Evolutionary conservation across 2,888 invertebrate genomes (phyloP), one percentile per base, ranked within the genome.

Genomic region (Epirrhoe tristata): DNA sequence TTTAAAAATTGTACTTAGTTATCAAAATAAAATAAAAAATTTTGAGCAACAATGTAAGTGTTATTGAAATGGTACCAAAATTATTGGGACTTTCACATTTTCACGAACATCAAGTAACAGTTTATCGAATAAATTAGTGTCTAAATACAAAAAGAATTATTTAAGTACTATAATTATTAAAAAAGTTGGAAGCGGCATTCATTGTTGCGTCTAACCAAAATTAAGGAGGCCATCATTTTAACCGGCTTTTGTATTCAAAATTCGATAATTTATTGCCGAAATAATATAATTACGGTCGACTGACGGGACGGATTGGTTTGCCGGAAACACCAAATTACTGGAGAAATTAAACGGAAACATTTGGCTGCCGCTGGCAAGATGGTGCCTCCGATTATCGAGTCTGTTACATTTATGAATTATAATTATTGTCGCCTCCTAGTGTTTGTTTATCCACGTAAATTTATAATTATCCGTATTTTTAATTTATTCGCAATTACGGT

Each of bases 261-360:
- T 89, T 93, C 88, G 90, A 93, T 93, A 93, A 93, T 93, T 91
- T 92, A 93, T 93, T 89, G 91, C 90, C 92, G 91, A 93, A 93
- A 93, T 93, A 93, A 93, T 93, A 93, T 93, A 93, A 93, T 93
- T 93, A 93, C 84, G 88, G 88, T 83, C 85, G 87, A 81, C 90
- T 90, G 92, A 88, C 90, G 89, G 90, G 91, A 91, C 87, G 91
- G 92, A 93, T 93, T 92, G 92, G 89, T 85, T 87, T 84, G 81
- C 89, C 91, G 93, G 93, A 93, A 92, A 88, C 86, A 84, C 86
- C 91, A 91, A 93, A 93, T 93, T 93, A 93, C 87, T 83, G 89
- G 90, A 93, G 93, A 93, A 93, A 93, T 93, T 93, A 93, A 93
- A 93, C 91, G 93, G 93, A 93, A 93, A 93, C 93, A 93, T 93